Base-by-base conservation (phyloP, 2,888 invertebrate species). In the Agrotis ipsilon region DNA sequence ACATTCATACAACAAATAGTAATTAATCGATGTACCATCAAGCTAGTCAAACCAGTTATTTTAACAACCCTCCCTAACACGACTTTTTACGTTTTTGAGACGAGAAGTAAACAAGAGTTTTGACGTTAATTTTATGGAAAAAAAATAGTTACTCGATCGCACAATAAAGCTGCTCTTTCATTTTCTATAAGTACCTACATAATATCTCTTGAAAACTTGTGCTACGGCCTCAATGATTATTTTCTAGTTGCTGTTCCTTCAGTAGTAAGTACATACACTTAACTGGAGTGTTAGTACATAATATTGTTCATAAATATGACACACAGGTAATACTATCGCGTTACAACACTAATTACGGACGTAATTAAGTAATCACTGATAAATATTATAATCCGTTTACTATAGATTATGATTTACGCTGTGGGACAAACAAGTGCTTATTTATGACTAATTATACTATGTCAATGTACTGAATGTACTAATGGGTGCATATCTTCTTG, bases 391-490 rank as follows among this genome's bases (percentile, higher is more conserved):
- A 66, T 72, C 72, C n/a, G 18, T 65, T 75, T 75, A 75, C 72
- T 32, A 75, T 64, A 24, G 32, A 55, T 14, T 55, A 14, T 74
- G 45, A 72, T 65, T 74, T 49, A 65, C 45, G 74, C 32, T 51
- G 27, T 72, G 55, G 75, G 57, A 32, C 65, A 72, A 73, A 45
- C 43, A 74, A 75, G 72, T 74, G 75, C 66, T 57, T 4, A 48
- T 11, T 21, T 18, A 48, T 55, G 39, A 61, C 14, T 18, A 39
- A 60, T 52, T 52, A 21, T 19, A 61, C 27, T 9, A 18, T 51
- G 16, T 27, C 19, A n/a, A 32, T 57, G 65, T 65, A 74, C 70
- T 39, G 1, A 51, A 11, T 70, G 61, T 32, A 70, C 61, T 52
- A 1, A 70, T 3, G 7, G 16, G 45, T 69, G 39, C 55, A 18